Conservation (phyloP, 2,113 vertebrate species). For the Piprites chloris region DNA sequence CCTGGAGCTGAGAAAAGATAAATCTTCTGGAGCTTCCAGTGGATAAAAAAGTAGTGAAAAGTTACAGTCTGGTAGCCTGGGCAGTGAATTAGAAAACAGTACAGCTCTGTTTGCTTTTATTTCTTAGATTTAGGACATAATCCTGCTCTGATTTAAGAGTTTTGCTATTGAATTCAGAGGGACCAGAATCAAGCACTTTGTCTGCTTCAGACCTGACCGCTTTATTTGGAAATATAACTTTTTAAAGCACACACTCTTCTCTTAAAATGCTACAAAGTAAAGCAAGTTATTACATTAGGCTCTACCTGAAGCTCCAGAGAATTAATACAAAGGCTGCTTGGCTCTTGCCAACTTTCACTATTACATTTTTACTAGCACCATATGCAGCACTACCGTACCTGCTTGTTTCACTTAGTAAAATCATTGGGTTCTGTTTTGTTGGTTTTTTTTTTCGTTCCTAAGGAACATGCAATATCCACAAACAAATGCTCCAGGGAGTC, state of each 20-base stretch:
- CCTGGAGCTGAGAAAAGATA: not conserved
- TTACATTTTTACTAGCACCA: constrained; percentile 63
- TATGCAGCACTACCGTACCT: constrained; percentile 23
- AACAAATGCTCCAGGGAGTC: constrained; percentile 2
- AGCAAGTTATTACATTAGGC: constrained; percentile 53
- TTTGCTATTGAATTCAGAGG: constrained; percentile 11
- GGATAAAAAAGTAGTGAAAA: not conserved
- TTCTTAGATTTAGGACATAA: constrained; percentile 10
- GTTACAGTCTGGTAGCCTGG: not conserved
- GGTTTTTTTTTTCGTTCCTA: not conserved
- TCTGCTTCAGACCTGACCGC: constrained; percentile 15
- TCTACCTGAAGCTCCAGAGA: constrained; percentile 56
- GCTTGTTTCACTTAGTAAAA: constrained; percentile 43
- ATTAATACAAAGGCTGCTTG: constrained; percentile 48
- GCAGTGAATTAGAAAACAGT: not conserved
- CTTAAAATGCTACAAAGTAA: constrained; percentile 52
- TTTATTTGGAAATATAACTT: constrained; percentile 52
- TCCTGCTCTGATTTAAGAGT: not conserved
- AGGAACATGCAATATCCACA: constrained; percentile 1
- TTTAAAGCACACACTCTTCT: constrained; percentile 47
- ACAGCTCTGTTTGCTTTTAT: not conserved
- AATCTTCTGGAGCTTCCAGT: not conserved
- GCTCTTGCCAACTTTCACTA: constrained; percentile 31
- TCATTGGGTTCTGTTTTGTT: not conserved
- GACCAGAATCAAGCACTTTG: constrained; percentile 15